Percentiles rank a stretch among this genome's conserved stretches.
Evolutionary conservation across 2,888 invertebrate genomes (phyloP).

Genomic region (Papilio protenor): DNA sequence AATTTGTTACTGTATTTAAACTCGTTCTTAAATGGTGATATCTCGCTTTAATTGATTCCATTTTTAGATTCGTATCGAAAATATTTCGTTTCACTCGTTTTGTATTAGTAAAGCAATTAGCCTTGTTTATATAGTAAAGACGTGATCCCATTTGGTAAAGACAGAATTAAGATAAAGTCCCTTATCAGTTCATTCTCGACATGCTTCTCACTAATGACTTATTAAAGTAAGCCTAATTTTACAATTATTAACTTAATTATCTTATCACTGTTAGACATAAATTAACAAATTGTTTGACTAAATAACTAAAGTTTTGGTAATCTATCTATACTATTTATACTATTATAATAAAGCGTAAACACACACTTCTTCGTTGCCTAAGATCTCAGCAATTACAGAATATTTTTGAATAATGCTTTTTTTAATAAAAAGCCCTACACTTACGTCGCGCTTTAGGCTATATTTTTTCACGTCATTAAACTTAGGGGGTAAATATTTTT

Average conservation of each 20-base stretch:
- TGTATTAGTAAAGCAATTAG: not conserved
- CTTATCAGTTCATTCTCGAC: constrained; percentile 20
- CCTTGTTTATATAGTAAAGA: not conserved
- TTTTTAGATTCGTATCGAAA: not conserved
- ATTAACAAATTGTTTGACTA: not conserved
- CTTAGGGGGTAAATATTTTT: too few relatives aligned
- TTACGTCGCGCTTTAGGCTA: too few relatives aligned
- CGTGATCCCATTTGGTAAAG: constrained; percentile 14
- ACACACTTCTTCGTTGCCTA: too few relatives aligned
- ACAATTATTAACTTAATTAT: not conserved
- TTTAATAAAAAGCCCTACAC: too few relatives aligned
- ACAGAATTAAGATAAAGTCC: not conserved
- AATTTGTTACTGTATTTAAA: not conserved
- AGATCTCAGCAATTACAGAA: too few relatives aligned
- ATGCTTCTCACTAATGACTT: constrained; percentile 2
- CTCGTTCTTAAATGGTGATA: not conserved
- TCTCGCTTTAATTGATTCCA: not conserved
- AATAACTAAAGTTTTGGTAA: not conserved
- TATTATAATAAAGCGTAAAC: too few relatives aligned
- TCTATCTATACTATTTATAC: too few relatives aligned
- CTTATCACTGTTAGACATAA: not conserved
- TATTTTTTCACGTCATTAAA: too few relatives aligned
- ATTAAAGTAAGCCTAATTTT: not conserved
- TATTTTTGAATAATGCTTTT: too few relatives aligned
- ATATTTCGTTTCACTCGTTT: not conserved